A percentile compares a stretch with the other conserved stretches of the same genome.
phyloP scores from a whole-genome alignment of 2,797 vertebrate species.

The Merluccius polli region DNA sequence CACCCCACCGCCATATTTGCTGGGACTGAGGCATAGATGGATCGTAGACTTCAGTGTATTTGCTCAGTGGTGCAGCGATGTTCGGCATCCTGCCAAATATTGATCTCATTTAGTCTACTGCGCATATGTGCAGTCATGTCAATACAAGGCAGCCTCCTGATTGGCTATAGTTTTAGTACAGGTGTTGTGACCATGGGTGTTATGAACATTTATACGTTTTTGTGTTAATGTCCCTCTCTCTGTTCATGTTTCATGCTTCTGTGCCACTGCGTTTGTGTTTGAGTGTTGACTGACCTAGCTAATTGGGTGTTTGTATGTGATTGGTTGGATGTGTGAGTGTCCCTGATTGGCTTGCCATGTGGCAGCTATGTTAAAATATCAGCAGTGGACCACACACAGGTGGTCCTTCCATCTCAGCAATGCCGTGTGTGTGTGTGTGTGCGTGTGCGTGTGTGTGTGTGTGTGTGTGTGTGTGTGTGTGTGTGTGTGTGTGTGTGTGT shows the following conservation, averaged over 20 bases:
- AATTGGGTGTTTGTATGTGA: no score
- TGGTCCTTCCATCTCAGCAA: background rate
- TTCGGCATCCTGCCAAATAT: background rate
- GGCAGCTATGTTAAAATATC: no score
- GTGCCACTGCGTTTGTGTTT: no score
- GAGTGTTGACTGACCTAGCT: no score
- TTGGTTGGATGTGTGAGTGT: no score
- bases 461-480: background rate
- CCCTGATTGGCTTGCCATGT: no score
- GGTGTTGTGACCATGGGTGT: no score
- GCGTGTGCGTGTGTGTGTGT: background rate
- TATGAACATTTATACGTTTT: no score
- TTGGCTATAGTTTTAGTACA: background rate
- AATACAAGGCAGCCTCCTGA: background rate
- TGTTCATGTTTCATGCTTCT: no score
- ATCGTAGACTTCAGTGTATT: background rate
- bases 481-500: conserved; percentile 4
- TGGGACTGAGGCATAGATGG: background rate
- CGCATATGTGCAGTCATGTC: background rate
- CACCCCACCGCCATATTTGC: background rate
- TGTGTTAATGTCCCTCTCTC: no score
- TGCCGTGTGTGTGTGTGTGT: background rate
- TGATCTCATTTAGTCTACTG: background rate
- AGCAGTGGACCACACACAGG: background rate
- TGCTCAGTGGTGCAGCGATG: no score